These are phyloP conservation scores for Drosophila sturtevanti DNA, from an alignment of 1,140 invertebrate genomes.

Conservation along the genomic window DNA sequence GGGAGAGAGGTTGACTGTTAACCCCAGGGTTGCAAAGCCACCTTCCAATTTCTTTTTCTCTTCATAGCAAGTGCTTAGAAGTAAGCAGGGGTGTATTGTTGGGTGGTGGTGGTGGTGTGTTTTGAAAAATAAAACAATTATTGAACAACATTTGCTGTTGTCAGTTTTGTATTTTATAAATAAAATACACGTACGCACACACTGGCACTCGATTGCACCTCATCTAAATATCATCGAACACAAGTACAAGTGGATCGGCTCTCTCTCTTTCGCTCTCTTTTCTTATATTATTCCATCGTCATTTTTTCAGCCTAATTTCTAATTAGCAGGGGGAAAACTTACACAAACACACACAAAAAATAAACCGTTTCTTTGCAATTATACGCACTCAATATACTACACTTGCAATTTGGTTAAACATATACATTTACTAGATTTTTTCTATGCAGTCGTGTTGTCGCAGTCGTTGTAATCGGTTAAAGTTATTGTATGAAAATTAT, in stretches of 20 bases:
- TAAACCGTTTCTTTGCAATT: constrained; percentile 40
- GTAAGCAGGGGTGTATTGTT: not conserved
- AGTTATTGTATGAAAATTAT: constrained; percentile 45
- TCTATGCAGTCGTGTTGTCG: constrained; percentile 26
- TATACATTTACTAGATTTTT: constrained; percentile 60
- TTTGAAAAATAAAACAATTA: constrained; percentile 28
- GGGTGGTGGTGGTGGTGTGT: constrained; percentile 1
- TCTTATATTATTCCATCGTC: constrained; percentile 40
- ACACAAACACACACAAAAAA: constrained; percentile 29
- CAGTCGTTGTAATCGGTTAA: constrained; percentile 1
- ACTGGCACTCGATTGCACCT: constrained; percentile 22
- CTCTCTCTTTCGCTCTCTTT: constrained; percentile 10
- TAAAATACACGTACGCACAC: constrained; percentile 24
- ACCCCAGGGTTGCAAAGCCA: constrained; percentile 53
- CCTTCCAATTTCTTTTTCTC: constrained; percentile 19
- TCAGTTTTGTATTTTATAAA: constrained; percentile 50
- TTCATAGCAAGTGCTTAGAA: constrained; percentile 6
- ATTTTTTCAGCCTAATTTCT: constrained; percentile 6
- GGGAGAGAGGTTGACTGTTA: constrained; percentile 23
- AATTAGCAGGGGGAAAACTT: constrained; percentile 16
- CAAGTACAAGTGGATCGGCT: constrained; percentile 3
- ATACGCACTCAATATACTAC: constrained; percentile 35
- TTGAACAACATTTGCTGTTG: constrained; percentile 42
- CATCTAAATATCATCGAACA: constrained; percentile 26
- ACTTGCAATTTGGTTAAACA: constrained; percentile 40